Evolutionary conservation across 1,140 invertebrate species (phyloP).

Genomic region (Lamellibrachia luymesi): DNA sequence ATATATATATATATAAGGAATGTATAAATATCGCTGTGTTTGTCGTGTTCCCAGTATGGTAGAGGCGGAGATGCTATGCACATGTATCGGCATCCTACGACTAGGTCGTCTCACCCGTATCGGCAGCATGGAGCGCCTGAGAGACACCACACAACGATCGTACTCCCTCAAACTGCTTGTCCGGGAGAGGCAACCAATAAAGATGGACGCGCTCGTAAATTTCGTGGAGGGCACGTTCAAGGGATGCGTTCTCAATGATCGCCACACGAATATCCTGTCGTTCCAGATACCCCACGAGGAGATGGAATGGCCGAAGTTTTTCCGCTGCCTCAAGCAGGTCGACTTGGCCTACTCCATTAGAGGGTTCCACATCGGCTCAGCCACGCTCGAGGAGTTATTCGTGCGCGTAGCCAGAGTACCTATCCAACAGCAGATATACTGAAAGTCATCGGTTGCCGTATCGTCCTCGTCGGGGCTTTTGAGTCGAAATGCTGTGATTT

Average conservation of each 20-base stretch:
- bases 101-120: neutral
- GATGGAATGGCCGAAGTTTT: neutral
- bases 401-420: neutral
- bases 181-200: neutral
- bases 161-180: neutral
- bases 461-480: too few species aligned
- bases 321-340: neutral
- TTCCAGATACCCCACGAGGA: neutral
- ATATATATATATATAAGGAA: too few species aligned
- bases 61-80: neutral
- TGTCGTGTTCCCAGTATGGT: neutral
- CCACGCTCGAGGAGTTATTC: neutral
- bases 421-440: neutral
- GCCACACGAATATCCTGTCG: neutral
- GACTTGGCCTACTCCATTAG: neutral
- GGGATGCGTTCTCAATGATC: neutral
- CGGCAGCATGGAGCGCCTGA: neutral
- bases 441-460: too few species aligned
- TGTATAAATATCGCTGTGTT: neutral
- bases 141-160: neutral
- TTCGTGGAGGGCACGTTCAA: neutral
- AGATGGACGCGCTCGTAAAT: neutral
- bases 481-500: too few species aligned
- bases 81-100: neutral
- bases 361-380: neutral